These are phyloP conservation scores for Drosophila auraria DNA, from an alignment of 1,140 invertebrate genomes.

Conservation along the genomic window DNA sequence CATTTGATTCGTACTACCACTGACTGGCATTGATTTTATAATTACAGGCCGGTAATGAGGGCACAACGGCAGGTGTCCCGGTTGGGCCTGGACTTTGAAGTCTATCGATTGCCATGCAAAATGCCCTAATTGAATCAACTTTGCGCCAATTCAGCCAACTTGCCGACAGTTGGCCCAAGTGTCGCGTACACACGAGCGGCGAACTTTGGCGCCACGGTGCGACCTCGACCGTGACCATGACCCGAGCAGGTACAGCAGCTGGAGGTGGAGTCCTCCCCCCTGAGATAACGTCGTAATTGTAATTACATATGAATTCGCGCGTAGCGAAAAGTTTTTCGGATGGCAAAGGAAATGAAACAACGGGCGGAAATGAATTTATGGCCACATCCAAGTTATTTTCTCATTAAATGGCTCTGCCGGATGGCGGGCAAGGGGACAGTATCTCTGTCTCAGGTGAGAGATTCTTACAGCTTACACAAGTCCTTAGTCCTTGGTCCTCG, in stretches of 20 bases:
- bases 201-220: constrained; percentile 12
- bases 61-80: background rate
- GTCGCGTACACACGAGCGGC: constrained; percentile 1
- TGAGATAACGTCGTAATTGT: constrained; percentile 68
- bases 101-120: constrained; percentile 49
- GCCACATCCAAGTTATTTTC: constrained; percentile 62
- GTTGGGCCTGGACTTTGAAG: constrained; percentile 3
- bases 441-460: constrained; percentile 3
- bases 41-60: constrained; percentile 33
- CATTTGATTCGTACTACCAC: constrained; percentile 23
- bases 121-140: constrained; percentile 67
- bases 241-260: background rate
- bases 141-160: constrained; percentile 34
- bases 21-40: constrained; percentile 53
- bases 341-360: constrained; percentile 57
- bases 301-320: constrained; percentile 72
- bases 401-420: constrained; percentile 42
- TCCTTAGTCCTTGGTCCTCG: background rate
- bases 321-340: constrained; percentile 51
- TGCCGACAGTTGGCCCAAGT: constrained; percentile 37
- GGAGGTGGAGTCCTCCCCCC: background rate
- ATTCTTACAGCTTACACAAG: background rate
- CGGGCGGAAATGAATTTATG: constrained; percentile 74
- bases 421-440: background rate
- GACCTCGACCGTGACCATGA: constrained; percentile 34